phyloP scores from a whole-genome alignment of 2,797 vertebrate genomes.

The Brachymystax lenok region DNA sequence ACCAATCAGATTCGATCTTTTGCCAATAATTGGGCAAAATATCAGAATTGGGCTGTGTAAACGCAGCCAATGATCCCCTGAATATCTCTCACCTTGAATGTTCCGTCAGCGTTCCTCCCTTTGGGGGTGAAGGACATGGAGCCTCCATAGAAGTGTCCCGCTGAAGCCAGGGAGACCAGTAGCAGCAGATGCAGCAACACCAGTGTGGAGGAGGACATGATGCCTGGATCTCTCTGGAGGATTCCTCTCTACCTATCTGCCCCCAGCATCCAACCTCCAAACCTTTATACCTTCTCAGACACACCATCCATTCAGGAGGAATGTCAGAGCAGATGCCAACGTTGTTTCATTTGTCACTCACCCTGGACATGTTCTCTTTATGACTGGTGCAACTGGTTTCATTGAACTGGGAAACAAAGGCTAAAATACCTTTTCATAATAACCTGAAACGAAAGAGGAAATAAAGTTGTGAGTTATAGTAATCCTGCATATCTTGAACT shows the following conservation, averaged over 20 bases:
- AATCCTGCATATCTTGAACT: too few species aligned
- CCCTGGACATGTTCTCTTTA: background rate
- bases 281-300: background rate
- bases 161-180: constrained; percentile 44
- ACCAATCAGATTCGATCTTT: background rate
- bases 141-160: constrained; percentile 37
- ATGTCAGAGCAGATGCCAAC: background rate
- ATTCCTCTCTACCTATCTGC: background rate
- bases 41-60: too few species aligned
- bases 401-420: background rate
- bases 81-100: constrained; percentile 29
- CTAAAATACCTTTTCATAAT: background rate
- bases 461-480: background rate
- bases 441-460: background rate
- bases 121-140: constrained; percentile 17
- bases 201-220: constrained; percentile 38
- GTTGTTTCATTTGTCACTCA: background rate
- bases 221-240: background rate
- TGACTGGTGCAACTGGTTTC: background rate
- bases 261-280: background rate
- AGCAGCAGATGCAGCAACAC: constrained; percentile 43
- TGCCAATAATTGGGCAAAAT: too few species aligned
- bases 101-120: constrained; percentile 44
- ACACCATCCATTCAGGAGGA: background rate
- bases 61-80: background rate